Evolutionary conservation across 1,140 invertebrate species (phyloP).

Genomic region (Augochlora pura): DNA sequence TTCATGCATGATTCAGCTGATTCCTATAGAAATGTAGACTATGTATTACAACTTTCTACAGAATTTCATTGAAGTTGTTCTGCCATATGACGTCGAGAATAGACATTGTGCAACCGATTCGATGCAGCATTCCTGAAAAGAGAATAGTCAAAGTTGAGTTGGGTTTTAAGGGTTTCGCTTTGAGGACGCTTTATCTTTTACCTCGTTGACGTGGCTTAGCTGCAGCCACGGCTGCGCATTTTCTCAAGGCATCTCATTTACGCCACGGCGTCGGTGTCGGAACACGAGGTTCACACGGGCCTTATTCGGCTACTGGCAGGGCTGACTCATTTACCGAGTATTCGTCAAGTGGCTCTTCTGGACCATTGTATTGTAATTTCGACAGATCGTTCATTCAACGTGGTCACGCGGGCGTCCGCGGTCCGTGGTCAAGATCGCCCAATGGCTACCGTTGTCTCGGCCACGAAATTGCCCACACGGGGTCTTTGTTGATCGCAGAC

Average conservation of each 20-base stretch:
- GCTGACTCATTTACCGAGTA: conserved; percentile 69
- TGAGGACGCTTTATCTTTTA: no score
- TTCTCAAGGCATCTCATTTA: conserved; percentile 21
- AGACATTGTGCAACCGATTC: no score
- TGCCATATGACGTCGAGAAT: no score
- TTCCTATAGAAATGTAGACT: no score
- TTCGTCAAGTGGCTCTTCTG: conserved; percentile 69
- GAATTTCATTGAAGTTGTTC: no score
- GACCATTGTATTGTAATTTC: conserved; percentile 72
- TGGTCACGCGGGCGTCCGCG: conserved; percentile 40
- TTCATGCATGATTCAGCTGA: no score
- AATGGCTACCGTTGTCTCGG: conserved; percentile 30
- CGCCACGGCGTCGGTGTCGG: not conserved
- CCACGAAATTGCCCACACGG: conserved; percentile 38
- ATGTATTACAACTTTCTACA: no score
- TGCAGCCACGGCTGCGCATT: not conserved
- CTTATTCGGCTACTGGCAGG: conserved; percentile 46
- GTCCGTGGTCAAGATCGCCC: conserved; percentile 32
- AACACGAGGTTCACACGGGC: conserved; percentile 63
- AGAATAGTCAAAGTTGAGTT: no score
- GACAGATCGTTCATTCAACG: conserved; percentile 66
- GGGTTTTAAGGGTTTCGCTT: no score
- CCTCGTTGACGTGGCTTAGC: no score
- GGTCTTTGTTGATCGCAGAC: conserved; percentile 58
- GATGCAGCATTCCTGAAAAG: no score